Conservation (phyloP, 2,888 invertebrate genomes). For the Morinoia aosen region DNA sequence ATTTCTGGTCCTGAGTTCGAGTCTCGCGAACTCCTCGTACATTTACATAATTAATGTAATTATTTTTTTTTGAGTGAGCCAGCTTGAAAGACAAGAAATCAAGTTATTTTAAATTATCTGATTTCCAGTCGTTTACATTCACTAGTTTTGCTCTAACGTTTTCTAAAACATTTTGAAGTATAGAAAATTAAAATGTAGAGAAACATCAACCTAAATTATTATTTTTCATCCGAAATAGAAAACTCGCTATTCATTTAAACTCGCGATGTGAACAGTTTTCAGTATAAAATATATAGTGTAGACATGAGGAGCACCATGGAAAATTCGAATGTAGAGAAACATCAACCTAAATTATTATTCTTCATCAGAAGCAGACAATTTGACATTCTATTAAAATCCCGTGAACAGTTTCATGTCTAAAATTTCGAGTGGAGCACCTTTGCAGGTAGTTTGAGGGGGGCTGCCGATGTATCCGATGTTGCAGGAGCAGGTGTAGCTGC, state of each 20-base stretch:
- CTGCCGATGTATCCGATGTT: slow-evolving; percentile 90
- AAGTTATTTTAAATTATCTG: no score
- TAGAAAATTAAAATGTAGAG: background rate
- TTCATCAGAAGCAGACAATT: background rate
- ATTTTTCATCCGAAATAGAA: background rate
- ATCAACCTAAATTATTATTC: background rate
- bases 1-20: no score
- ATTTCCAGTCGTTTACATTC: no score
- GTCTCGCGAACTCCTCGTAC: no score
- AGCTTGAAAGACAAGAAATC: no score
- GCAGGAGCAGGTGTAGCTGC: slow-evolving; percentile 93
- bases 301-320: background rate
- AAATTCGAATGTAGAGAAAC: background rate
- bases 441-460: slow-evolving; percentile 74
- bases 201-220: background rate
- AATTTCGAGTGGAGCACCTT: slow-evolving; percentile 54
- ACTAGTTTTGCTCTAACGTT: no score
- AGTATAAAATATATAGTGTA: no score
- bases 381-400: background rate
- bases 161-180: background rate
- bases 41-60: no score
- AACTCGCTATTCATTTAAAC: background rate
- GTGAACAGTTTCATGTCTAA: background rate
- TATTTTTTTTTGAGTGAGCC: no score
- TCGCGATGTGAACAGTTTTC: background rate